phyloP scores from a whole-genome alignment of 2,888 invertebrate species.

The Sipha maydis region DNA sequence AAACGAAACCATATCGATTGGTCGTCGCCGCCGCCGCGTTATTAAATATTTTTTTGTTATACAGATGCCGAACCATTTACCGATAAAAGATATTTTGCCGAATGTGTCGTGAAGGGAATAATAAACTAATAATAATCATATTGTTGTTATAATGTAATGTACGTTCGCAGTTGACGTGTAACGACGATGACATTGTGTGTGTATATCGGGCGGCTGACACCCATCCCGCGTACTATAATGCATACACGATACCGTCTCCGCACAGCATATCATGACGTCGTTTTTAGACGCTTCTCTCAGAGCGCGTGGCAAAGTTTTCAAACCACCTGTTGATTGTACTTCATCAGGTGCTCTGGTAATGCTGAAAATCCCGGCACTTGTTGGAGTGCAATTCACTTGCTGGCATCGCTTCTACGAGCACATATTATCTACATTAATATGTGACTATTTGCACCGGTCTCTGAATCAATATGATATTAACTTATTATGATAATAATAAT shows the following conservation, averaged over 20 bases:
- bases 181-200: background rate
- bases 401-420: slow-evolving; percentile 56
- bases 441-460: slow-evolving; percentile 12
- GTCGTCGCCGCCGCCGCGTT: background rate
- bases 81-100: too few species aligned
- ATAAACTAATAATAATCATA: too few species aligned
- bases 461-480: too few species aligned
- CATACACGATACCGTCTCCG: too few species aligned
- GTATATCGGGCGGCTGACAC: background rate
- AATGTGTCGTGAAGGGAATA: too few species aligned
- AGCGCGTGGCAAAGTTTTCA: slow-evolving; percentile 27
- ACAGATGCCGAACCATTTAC: background rate
- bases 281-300: too few species aligned
- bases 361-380: slow-evolving; percentile 91
- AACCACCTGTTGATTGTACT: slow-evolving; percentile 93
- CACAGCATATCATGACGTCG: too few species aligned
- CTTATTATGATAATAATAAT: too few species aligned
- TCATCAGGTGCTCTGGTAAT: slow-evolving; percentile 99
- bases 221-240: too few species aligned
- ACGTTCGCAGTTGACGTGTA: background rate
- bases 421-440: background rate
- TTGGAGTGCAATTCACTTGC: slow-evolving; percentile 98
- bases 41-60: background rate
- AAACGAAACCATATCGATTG: slow-evolving; percentile 52
- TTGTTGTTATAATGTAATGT: background rate